Conservation (phyloP, 2,113 vertebrate genomes). For the Tricholaema leucomelas region DNA sequence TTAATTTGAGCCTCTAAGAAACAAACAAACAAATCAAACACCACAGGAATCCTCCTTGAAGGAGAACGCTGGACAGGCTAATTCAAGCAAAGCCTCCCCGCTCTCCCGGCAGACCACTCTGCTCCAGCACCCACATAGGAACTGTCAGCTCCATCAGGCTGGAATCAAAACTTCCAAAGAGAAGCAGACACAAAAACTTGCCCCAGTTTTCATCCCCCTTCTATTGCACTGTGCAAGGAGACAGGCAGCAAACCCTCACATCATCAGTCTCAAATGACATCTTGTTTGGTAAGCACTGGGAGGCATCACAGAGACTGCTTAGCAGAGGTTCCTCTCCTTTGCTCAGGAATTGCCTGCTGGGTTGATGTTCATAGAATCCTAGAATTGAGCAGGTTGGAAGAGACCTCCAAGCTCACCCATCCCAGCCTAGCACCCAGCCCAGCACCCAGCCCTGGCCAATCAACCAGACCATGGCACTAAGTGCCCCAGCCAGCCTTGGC, state of each 20-base stretch:
- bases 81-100: neutral
- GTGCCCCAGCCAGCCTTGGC: too few relatives aligned
- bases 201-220: neutral
- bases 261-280: neutral
- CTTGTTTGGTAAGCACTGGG: neutral
- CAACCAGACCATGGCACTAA: too few relatives aligned
- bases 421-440: too few relatives aligned
- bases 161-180: neutral
- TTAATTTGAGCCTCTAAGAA: neutral
- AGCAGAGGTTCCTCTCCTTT: neutral
- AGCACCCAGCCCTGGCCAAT: too few relatives aligned
- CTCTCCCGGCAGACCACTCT: neutral
- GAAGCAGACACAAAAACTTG: neutral
- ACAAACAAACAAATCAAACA: neutral
- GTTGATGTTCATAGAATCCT: too few relatives aligned
- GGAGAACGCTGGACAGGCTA: neutral
- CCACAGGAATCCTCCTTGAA: neutral
- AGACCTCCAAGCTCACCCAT: too few relatives aligned
- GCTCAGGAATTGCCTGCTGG: neutral
- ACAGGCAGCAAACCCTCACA: neutral
- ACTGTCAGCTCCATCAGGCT: neutral
- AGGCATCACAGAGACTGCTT: neutral
- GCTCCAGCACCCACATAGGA: neutral
- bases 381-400: too few relatives aligned
- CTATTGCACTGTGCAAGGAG: neutral